Evolutionary conservation across 2,797 vertebrate genomes (phyloP).

Genomic region (Propithecus deckenii): DNA sequence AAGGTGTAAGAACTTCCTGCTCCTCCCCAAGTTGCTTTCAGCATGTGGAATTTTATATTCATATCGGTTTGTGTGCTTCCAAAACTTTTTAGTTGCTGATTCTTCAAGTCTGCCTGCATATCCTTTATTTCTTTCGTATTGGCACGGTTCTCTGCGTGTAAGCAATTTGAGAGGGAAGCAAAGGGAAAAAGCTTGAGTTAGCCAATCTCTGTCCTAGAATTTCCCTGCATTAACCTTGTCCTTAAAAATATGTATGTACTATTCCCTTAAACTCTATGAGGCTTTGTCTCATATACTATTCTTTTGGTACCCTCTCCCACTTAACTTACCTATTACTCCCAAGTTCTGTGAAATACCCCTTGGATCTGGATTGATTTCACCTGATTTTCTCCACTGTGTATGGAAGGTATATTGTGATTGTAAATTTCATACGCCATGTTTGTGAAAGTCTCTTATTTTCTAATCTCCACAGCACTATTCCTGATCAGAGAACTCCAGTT

Average conservation of each 20-base stretch:
- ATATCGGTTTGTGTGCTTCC: conserved; percentile 31
- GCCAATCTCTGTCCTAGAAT: conserved; percentile 33
- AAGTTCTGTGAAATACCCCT: conserved; percentile 62
- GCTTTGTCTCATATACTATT: conserved; percentile 52
- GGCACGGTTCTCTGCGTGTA: conserved; percentile 69
- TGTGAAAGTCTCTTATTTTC: conserved; percentile 64
- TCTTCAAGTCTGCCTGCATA: conserved; percentile 68
- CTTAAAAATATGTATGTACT: conserved; percentile 54
- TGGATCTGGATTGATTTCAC: conserved; percentile 68
- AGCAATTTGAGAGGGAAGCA: conserved; percentile 54
- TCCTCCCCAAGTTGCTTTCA: conserved; percentile 43
- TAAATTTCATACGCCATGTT: conserved; percentile 42
- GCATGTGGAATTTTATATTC: conserved; percentile 43
- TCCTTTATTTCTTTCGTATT: conserved; percentile 63
- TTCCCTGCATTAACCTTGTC: conserved; percentile 73
- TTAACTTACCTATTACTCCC: conserved; percentile 80
- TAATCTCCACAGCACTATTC: conserved; percentile 83
- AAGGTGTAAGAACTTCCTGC: conserved; percentile 58
- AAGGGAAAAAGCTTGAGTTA: conserved; percentile 59
- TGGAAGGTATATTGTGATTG: conserved; percentile 62
- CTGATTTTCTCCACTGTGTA: conserved; percentile 57
- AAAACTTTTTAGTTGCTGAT: conserved; percentile 36
- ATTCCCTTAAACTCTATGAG: conserved; percentile 59
- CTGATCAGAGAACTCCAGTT: conserved; percentile 94
- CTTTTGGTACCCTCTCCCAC: conserved; percentile 71